Evolutionary conservation across 1,140 invertebrate species (phyloP).

Genomic region (Macrostomum lignano): DNA sequence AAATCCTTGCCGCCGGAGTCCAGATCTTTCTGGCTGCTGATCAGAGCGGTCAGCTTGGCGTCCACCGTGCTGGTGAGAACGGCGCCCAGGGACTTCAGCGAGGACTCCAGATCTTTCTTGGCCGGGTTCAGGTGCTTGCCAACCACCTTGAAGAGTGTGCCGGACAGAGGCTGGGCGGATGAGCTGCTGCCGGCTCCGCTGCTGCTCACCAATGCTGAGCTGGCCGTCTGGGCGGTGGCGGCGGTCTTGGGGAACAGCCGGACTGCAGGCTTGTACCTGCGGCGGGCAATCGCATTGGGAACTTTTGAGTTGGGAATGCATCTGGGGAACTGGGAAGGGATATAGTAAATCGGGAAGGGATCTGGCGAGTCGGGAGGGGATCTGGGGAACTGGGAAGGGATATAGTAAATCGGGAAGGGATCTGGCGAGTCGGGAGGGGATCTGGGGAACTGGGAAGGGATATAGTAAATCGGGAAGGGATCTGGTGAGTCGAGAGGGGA

Average conservation of each 20-base stretch:
- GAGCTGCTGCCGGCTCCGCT: constrained; percentile 9
- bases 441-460: too few species aligned
- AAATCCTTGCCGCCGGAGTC: constrained; percentile 32
- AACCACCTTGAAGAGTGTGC: constrained; percentile 20
- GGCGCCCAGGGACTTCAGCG: constrained; percentile 45
- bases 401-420: too few species aligned
- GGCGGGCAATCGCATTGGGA: too few species aligned
- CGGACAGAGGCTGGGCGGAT: constrained; percentile 10
- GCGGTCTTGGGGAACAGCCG: too few species aligned
- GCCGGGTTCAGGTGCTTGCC: constrained; percentile 33
- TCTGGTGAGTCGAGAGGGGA: too few species aligned
- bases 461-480: too few species aligned
- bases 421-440: too few species aligned
- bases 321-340: too few species aligned
- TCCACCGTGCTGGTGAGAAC: constrained; percentile 37
- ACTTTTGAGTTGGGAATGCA: too few species aligned
- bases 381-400: too few species aligned
- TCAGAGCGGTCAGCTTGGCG: constrained; percentile 40
- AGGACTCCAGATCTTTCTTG: constrained; percentile 36
- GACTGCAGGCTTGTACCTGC: constrained; percentile 12
- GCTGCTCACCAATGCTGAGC: constrained; percentile 3
- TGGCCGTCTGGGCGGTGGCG: constrained; percentile 13
- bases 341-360: too few species aligned
- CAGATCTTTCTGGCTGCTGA: constrained; percentile 38
- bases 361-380: too few species aligned